phyloP scores from a whole-genome alignment of 2,797 vertebrate genomes.

The Diceros bicornis region DNA sequence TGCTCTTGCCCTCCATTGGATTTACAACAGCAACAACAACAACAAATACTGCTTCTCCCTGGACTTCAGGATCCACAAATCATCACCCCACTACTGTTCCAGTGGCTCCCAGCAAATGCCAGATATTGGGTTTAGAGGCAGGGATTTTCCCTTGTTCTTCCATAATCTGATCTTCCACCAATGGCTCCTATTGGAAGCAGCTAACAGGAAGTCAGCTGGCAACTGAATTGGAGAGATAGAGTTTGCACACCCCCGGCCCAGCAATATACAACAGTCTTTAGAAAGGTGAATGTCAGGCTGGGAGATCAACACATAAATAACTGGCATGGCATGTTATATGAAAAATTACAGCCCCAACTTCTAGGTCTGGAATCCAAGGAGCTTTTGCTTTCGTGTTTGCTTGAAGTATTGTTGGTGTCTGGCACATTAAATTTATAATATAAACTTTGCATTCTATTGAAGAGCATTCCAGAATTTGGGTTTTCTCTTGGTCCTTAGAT shows the following conservation, averaged over 20 bases:
- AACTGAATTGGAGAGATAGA: neutral
- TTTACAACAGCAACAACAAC: neutral
- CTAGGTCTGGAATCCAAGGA: neutral
- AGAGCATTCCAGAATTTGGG: neutral
- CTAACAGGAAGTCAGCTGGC: neutral
- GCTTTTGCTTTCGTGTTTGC: neutral
- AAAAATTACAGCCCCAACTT: neutral
- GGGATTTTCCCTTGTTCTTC: neutral
- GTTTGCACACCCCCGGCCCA: neutral
- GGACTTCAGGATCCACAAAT: no score
- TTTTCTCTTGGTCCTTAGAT: neutral
- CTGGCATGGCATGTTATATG: fast-evolving
- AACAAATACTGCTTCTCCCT: neutral
- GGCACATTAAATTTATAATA: neutral
- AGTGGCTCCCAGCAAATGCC: neutral
- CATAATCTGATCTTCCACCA: neutral
- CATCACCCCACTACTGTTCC: fast-evolving
- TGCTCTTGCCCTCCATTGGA: neutral
- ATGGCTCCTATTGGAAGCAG: neutral
- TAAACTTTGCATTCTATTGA: neutral
- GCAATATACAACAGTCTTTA: neutral
- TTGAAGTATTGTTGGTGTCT: neutral
- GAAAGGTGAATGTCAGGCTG: fast-evolving
- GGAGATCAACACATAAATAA: neutral
- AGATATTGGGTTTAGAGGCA: neutral